These are phyloP conservation scores for Euglossa dilemma DNA, from an alignment of 1,140 invertebrate genomes.

Conservation along the genomic window DNA sequence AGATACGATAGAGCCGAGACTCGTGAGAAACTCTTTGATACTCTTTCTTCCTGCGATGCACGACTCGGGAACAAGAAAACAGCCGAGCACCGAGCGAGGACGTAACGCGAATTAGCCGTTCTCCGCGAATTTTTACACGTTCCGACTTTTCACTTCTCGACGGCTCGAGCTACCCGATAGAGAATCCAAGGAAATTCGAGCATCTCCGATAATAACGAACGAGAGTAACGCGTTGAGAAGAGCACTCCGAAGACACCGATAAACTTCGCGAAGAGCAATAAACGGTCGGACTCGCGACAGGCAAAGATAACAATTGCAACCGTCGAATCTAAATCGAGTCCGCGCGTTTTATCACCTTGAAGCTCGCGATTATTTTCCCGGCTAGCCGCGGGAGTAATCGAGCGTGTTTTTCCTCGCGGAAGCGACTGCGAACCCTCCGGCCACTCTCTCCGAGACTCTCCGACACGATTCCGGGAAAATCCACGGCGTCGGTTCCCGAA, in stretches of 20 bases:
- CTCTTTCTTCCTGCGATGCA: not conserved
- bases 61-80: not conserved
- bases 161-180: too few relatives aligned
- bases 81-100: not conserved
- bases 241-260: not conserved
- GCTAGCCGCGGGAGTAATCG: not conserved
- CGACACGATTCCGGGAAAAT: too few relatives aligned
- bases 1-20: slow-evolving; percentile 2
- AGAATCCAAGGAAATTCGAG: too few relatives aligned
- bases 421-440: not conserved
- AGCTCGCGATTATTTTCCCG: not conserved
- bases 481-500: not conserved
- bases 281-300: not conserved
- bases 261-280: slow-evolving; percentile 28
- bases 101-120: too few relatives aligned
- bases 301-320: slow-evolving; percentile 5
- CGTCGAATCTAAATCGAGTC: not conserved
- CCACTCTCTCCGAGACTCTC: too few relatives aligned
- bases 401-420: not conserved
- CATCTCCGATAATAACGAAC: not conserved
- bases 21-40: not conserved
- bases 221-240: not conserved
- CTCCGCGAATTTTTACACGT: too few relatives aligned
- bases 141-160: too few relatives aligned
- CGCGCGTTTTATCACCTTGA: not conserved